Conservation (phyloP, 2,888 invertebrate species). For the Hyposoter dolosus region DNA sequence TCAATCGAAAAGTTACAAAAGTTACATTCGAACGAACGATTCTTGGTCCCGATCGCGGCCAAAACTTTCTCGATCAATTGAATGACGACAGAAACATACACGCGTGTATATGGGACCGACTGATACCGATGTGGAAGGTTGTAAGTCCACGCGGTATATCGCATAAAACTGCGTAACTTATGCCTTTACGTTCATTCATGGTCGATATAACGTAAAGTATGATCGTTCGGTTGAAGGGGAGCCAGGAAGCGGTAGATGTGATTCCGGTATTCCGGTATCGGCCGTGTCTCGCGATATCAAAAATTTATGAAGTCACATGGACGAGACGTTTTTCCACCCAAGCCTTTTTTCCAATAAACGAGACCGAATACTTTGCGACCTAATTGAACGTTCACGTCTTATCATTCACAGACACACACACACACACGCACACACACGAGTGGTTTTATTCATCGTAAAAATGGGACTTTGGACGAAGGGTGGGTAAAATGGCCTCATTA, state of each 20-base stretch:
- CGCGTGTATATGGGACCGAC: background rate
- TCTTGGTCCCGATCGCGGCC: constrained; percentile 33
- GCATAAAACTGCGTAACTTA: background rate
- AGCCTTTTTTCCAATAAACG: background rate
- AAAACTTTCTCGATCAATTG: constrained; percentile 70
- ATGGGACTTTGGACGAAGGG: background rate
- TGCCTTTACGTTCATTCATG: constrained; percentile 18
- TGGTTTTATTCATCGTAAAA: constrained; percentile 26
- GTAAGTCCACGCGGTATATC: background rate
- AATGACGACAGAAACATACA: constrained; percentile 38
- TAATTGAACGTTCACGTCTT: constrained; percentile 46
- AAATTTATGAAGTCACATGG: constrained; percentile 42
- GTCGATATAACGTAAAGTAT: constrained; percentile 28
- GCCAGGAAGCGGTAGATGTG: constrained; percentile 42
- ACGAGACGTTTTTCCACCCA: background rate
- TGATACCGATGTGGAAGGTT: background rate
- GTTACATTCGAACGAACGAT: constrained; percentile 43
- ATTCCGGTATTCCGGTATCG: constrained; percentile 45
- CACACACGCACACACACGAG: background rate
- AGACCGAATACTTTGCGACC: constrained; percentile 30
- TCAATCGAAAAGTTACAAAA: constrained; percentile 58
- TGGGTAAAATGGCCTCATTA: constrained; percentile 25
- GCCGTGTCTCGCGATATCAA: constrained; percentile 26
- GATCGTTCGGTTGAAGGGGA: background rate
- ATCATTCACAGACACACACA: constrained; percentile 5